Evolutionary conservation across 2,797 vertebrate genomes (phyloP).

Genomic region (Cyclopterus lumpus): DNA sequence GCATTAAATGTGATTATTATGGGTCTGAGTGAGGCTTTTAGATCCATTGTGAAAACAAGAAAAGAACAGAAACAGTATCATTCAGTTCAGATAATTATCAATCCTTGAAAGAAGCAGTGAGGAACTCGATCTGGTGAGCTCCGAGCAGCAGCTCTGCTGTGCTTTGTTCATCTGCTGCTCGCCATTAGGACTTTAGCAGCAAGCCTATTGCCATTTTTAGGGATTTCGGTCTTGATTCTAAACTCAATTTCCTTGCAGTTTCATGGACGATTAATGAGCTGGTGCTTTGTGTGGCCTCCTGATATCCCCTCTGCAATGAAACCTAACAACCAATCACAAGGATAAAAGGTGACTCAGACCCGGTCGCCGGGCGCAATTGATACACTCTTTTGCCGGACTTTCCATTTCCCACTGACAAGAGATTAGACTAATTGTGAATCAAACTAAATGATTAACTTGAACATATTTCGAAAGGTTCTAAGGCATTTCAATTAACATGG

Average conservation of each 20-base stretch:
- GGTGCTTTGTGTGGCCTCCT: conserved; percentile 65
- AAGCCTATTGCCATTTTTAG: conserved; percentile 49
- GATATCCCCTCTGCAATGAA: conserved; percentile 69
- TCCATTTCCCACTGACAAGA: conserved; percentile 73
- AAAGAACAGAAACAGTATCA: conserved; percentile 16
- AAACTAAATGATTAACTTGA: conserved; percentile 80
- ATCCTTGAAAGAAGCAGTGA: conserved; percentile 4
- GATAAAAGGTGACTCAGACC: conserved; percentile 71
- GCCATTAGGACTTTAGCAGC: conserved; percentile 16
- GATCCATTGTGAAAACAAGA: conserved; percentile 17
- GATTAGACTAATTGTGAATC: conserved; percentile 81
- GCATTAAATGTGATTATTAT: conserved; percentile 10
- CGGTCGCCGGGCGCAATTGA: conserved; percentile 68
- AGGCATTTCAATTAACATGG: conserved; percentile 80
- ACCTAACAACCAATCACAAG: conserved; percentile 73
- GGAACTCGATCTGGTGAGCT: conserved; percentile 16
- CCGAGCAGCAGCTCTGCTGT: conserved; percentile 16
- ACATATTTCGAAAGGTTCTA: conserved; percentile 73
- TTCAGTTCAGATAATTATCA: conserved; percentile 36
- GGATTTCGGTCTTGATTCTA: conserved; percentile 64
- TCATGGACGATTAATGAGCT: conserved; percentile 80
- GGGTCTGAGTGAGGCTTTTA: conserved; percentile 1
- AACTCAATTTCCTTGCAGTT: conserved; percentile 73
- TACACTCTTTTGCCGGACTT: conserved; percentile 70
- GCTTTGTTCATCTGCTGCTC: conserved; percentile 38